Conservation (phyloP, 2,888 invertebrate species). For the Melangyna quadrimaculata region DNA sequence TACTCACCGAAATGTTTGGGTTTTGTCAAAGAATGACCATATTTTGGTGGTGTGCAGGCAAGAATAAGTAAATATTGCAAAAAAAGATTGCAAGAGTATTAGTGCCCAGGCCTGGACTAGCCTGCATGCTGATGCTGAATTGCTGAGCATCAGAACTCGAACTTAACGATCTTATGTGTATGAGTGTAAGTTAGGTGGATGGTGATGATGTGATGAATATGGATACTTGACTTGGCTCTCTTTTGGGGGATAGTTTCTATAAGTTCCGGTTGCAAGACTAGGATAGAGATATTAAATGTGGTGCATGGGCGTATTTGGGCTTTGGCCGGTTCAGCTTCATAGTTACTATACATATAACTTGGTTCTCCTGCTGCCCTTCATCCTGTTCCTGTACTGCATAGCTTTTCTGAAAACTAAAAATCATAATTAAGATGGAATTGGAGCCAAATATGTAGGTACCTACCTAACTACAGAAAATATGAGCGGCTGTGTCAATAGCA, state of each 20-base stretch:
- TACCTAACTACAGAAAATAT: background rate
- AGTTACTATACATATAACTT: conserved; percentile 1
- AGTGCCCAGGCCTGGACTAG: background rate
- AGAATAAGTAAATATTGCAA: background rate
- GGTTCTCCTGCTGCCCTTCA: background rate
- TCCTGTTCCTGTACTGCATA: background rate
- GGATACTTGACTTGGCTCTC: background rate
- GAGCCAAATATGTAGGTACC: too few species aligned
- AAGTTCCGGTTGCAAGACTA: conserved; percentile 40
- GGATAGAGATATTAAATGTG: conserved; percentile 50
- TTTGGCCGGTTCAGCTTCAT: conserved; percentile 37
- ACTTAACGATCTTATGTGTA: background rate
- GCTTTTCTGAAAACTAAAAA: background rate
- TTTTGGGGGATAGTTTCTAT: background rate
- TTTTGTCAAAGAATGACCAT: background rate
- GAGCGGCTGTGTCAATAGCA: background rate
- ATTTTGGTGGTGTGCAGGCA: background rate
- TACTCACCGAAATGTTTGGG: background rate
- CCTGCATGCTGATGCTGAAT: too few species aligned
- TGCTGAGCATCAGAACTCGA: background rate
- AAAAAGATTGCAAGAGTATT: background rate
- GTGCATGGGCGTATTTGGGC: conserved; percentile 12
- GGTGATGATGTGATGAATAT: background rate
- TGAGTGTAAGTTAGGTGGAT: background rate
- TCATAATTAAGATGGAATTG: background rate